Percentiles rank a stretch among this genome's conserved stretches.
Evolutionary conservation across 2,797 vertebrate genomes (phyloP).

Genomic region (Hyperoplus lanceolatus): DNA sequence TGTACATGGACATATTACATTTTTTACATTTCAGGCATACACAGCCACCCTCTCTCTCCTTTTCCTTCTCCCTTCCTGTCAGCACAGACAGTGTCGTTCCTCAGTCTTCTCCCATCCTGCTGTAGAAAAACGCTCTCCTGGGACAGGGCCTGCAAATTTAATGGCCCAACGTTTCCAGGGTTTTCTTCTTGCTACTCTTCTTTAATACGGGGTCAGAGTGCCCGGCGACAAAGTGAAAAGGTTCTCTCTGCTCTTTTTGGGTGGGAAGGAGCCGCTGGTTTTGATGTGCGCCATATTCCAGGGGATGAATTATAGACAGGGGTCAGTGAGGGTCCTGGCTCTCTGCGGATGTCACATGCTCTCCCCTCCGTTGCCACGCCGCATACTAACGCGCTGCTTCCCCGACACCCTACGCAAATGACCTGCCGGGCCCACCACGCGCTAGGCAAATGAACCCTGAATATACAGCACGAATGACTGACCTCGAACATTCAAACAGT

Average conservation of each 20-base stretch:
- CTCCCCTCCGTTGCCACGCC: slow-evolving; percentile 71
- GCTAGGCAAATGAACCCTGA: slow-evolving; percentile 82
- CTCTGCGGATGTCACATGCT: slow-evolving; percentile 84
- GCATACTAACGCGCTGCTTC: slow-evolving; percentile 83
- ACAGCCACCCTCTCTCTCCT: slow-evolving; percentile 56
- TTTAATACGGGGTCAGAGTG: slow-evolving; percentile 87
- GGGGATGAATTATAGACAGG: slow-evolving; percentile 88
- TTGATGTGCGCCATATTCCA: slow-evolving; percentile 80
- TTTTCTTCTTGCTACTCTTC: slow-evolving; percentile 71
- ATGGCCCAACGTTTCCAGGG: slow-evolving; percentile 73
- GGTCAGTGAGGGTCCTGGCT: slow-evolving; percentile 85
- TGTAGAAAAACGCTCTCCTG: slow-evolving; percentile 61
- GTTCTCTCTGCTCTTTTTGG: slow-evolving; percentile 80
- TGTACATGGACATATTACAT: slow-evolving; percentile 14
- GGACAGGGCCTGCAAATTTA: slow-evolving; percentile 85
- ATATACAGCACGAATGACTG: slow-evolving; percentile 73
- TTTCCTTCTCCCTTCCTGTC: slow-evolving; percentile 28
- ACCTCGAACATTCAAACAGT: slow-evolving; percentile 61
- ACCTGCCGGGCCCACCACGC: slow-evolving; percentile 55
- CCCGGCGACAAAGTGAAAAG: slow-evolving; percentile 81
- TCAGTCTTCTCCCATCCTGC: slow-evolving; percentile 54
- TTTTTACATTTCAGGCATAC: background rate
- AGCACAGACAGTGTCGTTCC: slow-evolving; percentile 46
- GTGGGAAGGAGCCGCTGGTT: slow-evolving; percentile 72
- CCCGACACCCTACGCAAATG: slow-evolving; percentile 75